Conservation (phyloP, 1,140 invertebrate species). For the Papilio dardanus region DNA sequence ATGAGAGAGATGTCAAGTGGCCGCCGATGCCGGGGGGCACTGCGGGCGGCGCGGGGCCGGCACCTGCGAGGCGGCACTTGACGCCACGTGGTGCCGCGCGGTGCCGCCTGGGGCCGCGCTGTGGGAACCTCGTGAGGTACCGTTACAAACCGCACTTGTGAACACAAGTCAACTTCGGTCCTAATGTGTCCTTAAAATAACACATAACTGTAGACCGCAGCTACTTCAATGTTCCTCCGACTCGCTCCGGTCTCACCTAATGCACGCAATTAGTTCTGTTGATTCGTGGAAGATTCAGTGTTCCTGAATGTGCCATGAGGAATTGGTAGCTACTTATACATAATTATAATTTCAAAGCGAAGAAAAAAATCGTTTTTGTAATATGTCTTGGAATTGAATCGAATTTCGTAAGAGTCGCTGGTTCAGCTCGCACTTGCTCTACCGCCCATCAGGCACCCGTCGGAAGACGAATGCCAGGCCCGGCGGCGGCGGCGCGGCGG, state of each 20-base stretch:
- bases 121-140: constrained; percentile 19
- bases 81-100: constrained; percentile 26
- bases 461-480: constrained; percentile 17
- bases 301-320: background rate
- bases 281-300: background rate
- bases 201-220: background rate
- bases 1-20: constrained; percentile 23
- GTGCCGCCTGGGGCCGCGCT: background rate
- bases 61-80: constrained; percentile 4
- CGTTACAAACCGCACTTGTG: constrained; percentile 14
- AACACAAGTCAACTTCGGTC: background rate
- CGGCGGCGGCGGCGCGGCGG: background rate
- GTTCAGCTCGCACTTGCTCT: background rate
- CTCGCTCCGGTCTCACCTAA: background rate
- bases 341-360: background rate
- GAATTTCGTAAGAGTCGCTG: background rate
- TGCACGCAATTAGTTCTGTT: background rate
- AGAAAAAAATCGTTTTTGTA: background rate
- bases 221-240: background rate
- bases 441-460: background rate
- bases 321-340: too few species aligned
- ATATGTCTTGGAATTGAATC: background rate
- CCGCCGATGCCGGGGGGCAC: background rate
- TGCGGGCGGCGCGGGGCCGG: background rate
- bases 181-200: constrained; percentile 5